phyloP scores from a whole-genome alignment of 2,888 invertebrate genomes.

The Dryobotodes eremita region DNA sequence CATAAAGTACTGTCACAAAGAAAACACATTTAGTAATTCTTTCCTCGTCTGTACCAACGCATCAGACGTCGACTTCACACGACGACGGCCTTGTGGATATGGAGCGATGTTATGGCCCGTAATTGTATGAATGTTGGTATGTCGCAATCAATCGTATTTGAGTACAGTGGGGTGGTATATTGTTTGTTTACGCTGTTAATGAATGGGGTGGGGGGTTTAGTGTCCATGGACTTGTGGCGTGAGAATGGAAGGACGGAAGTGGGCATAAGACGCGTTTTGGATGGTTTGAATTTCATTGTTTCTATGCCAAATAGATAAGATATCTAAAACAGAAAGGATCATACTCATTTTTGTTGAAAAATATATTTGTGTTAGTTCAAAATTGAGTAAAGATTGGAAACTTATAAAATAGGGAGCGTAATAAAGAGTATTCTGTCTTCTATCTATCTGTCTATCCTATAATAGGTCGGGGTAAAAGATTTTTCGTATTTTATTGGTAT shows the following conservation, averaged over 20 bases:
- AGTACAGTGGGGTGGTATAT: conserved; percentile 49
- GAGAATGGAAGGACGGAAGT: not conserved
- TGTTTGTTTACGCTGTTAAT: conserved; percentile 54
- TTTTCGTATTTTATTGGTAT: no score
- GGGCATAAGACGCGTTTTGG: not conserved
- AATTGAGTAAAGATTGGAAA: no score
- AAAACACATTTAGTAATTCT: conserved; percentile 71
- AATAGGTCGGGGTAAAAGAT: no score
- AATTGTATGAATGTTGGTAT: conserved; percentile 86
- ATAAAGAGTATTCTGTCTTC: not conserved
- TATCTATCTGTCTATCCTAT: no score
- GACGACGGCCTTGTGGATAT: conserved; percentile 85
- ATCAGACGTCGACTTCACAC: conserved; percentile 84
- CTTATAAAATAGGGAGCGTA: no score
- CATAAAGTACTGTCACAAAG: conserved; percentile 65
- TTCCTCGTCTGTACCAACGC: conserved; percentile 73
- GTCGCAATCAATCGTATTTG: conserved; percentile 82
- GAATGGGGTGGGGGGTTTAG: conserved; percentile 16
- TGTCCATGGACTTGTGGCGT: not conserved
- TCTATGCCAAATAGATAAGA: no score
- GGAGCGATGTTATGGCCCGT: conserved; percentile 85
- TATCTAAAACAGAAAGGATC: no score
- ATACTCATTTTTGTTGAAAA: no score
- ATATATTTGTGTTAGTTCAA: no score
- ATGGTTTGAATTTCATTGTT: not conserved